Evolutionary conservation across 2,888 invertebrate genomes (phyloP).

Genomic region (Aphrophora alni): DNA sequence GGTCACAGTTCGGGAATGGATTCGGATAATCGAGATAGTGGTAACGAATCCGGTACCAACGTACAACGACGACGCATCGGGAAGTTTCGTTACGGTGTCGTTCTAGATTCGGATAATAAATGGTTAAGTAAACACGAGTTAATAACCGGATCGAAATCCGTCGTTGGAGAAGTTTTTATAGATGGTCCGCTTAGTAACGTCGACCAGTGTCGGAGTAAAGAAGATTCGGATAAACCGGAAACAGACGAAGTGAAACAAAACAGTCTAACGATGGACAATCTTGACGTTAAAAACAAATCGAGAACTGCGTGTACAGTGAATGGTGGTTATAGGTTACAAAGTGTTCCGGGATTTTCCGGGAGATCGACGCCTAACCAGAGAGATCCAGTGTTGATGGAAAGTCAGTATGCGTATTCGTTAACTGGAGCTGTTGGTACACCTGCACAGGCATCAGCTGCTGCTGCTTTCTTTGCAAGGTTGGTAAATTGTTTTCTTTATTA

Average conservation of each 20-base stretch:
- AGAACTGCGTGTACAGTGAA: background rate
- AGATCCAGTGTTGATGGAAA: slow-evolving; percentile 3
- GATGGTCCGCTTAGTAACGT: slow-evolving; percentile 25
- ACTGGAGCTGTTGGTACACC: slow-evolving; percentile 17
- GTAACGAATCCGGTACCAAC: slow-evolving; percentile 10
- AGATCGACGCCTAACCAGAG: background rate
- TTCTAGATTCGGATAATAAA: slow-evolving; percentile 7
- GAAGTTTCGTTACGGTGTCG: slow-evolving; percentile 15
- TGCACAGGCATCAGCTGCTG: slow-evolving; percentile 29
- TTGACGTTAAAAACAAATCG: background rate
- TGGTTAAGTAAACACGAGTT: slow-evolving; percentile 20
- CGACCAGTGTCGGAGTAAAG: background rate
- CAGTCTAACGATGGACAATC: background rate
- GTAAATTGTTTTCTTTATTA: background rate
- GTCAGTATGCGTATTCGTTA: background rate
- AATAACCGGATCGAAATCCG: slow-evolving; percentile 10
- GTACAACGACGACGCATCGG: background rate
- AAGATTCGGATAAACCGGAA: background rate
- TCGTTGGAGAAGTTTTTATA: slow-evolving; percentile 32
- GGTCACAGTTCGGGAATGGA: background rate
- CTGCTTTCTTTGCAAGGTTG: slow-evolving; percentile 35
- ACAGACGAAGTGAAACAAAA: background rate
- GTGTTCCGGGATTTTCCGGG: background rate
- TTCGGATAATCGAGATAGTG: slow-evolving; percentile 11
- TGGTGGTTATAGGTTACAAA: background rate